A percentile compares a stretch with the other conserved stretches of the same genome.
Evolutionary conservation across 23 tunicate genomes (phyloP).

Genomic region (Halocynthia roretzi): DNA sequence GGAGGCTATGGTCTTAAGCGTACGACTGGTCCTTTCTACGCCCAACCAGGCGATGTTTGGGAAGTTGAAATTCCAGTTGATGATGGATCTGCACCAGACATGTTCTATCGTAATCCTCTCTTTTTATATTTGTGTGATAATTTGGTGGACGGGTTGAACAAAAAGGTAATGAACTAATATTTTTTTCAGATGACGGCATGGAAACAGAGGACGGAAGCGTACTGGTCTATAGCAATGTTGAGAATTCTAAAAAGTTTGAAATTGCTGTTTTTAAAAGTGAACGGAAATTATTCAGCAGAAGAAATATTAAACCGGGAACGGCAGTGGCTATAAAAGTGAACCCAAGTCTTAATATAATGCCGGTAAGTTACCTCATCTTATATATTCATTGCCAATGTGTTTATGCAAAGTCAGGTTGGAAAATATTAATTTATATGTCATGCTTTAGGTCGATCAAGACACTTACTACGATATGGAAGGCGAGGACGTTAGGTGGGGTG

Average conservation of each 20-base stretch:
- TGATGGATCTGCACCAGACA: slow-evolving; percentile 71
- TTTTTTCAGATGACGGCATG: slow-evolving; percentile 78
- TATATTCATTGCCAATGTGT: not conserved
- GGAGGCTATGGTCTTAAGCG: slow-evolving; percentile 47
- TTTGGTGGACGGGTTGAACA: too few species aligned
- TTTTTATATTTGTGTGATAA: too few species aligned
- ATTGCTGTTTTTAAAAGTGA: slow-evolving; percentile 61
- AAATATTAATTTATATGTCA: not conserved
- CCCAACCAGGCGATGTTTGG: slow-evolving; percentile 78
- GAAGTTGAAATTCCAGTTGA: slow-evolving; percentile 62
- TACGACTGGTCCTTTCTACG: slow-evolving; percentile 81
- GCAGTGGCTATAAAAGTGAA: slow-evolving; percentile 32
- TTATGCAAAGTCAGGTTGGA: not conserved
- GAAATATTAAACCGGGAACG: slow-evolving; percentile 59
- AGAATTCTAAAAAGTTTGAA: slow-evolving; percentile 50
- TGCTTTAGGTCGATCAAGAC: slow-evolving; percentile 49
- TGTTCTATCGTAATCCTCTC: slow-evolving; percentile 62
- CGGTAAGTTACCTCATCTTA: slow-evolving; percentile 16
- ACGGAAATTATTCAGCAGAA: slow-evolving; percentile 54
- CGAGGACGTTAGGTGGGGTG: slow-evolving; percentile 33
- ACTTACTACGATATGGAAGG: slow-evolving; percentile 43
- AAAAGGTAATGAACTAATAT: too few species aligned
- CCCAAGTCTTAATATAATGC: slow-evolving; percentile 25
- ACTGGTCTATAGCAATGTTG: slow-evolving; percentile 48
- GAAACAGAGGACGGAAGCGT: slow-evolving; percentile 81